phyloP scores from a whole-genome alignment of 1,140 invertebrate genomes.

The Whitmania pigra region DNA sequence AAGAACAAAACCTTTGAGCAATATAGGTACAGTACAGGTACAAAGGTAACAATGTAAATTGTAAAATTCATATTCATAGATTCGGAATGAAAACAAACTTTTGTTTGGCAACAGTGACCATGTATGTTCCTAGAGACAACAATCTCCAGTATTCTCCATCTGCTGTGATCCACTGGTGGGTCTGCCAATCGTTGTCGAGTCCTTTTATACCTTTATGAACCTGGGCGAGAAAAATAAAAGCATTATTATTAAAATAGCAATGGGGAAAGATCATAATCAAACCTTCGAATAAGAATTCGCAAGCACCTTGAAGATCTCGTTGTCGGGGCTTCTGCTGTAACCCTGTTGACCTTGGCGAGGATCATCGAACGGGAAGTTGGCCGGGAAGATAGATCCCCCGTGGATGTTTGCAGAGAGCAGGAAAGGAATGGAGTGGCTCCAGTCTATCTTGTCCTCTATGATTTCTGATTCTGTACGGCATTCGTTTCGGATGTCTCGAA shows the following conservation, averaged over 20 bases:
- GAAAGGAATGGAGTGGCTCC: constrained; percentile 73
- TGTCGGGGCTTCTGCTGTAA: constrained; percentile 69
- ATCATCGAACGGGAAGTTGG: constrained; percentile 78
- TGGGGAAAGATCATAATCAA: no score
- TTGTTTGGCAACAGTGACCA: constrained; percentile 59
- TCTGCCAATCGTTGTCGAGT: constrained; percentile 62
- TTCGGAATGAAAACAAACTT: constrained; percentile 45
- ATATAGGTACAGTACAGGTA: no score
- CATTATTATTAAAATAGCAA: no score
- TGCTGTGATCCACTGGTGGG: constrained; percentile 53
- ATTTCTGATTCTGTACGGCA: constrained; percentile 58
- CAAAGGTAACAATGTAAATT: background rate
- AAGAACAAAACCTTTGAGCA: background rate
- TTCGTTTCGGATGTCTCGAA: background rate
- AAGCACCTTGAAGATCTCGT: constrained; percentile 70
- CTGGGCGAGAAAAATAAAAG: constrained; percentile 24
- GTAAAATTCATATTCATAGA: no score
- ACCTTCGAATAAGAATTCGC: constrained; percentile 21
- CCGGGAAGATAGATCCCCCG: constrained; percentile 77
- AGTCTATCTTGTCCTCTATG: constrained; percentile 73
- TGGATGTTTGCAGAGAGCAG: constrained; percentile 92
- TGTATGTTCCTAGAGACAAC: constrained; percentile 71
- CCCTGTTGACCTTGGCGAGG: constrained; percentile 44
- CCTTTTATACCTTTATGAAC: constrained; percentile 78
- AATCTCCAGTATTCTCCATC: constrained; percentile 87